Evolutionary conservation across 1,140 invertebrate species (phyloP), one percentile per base, ranked within the genome.

Genomic region (Chrysopa pallens): DNA sequence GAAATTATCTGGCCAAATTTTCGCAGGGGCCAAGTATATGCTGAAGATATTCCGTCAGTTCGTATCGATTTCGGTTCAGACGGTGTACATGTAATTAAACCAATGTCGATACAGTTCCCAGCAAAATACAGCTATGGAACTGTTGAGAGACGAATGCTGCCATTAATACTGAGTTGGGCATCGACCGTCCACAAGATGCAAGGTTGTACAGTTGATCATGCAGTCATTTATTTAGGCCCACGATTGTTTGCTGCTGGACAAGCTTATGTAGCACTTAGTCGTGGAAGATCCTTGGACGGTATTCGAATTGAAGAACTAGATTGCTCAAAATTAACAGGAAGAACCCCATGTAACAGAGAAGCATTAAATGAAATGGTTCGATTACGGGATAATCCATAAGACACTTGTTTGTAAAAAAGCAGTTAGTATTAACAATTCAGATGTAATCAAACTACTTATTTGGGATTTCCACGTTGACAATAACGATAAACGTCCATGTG

Each of bases 161-260:
- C 52, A 42, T 11, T 63, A 29, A 62, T 62, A 11, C 50, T 60
- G 43, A 48, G 50, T 38, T 59, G 51, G 57, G 60, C 51, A 6
- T 50, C 50, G 8, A 60, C 55, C 7, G 53, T 60, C 4, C 57
- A 61, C 23, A 58, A 62, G 44, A 40, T 61, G 42, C 58, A 62
- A 38, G 58, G 56, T 28, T 54, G 49, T 9, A 60, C 60, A 1
- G 50, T 57, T 0, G 50, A 60, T 8, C 50, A 35, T 51, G 57
- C 55, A 23, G 55, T 62, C 0, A 53, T 60, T 5, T 49, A 61
- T 38, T 39, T 60, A 8, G 57, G 58, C 0, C 49, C 49, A 35
- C 46, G 46, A 39, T 45, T 53, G 12, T 50, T 52, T 40, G 51
- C 52, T 5, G 48, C 49, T 42, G 51, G 51, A 8, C 50, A 57